Evolutionary conservation across 1,140 invertebrate genomes (phyloP), one percentile per base, ranked within the genome.

Genomic region (Aricia agestis): DNA sequence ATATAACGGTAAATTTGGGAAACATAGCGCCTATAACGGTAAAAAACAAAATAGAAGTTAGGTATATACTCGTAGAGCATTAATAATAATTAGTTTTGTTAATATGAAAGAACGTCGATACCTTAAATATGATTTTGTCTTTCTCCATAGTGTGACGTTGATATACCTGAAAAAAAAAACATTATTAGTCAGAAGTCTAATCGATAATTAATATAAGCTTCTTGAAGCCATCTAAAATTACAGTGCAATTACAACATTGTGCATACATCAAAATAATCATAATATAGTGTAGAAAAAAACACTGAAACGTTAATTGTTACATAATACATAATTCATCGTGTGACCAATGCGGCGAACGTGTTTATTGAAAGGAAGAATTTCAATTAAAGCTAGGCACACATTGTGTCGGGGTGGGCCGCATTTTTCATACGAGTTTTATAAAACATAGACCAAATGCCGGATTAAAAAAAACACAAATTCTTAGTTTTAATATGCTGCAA

Each of bases 41-140:
- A 25, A 6, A 36, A 36, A 9, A 32, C 32, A 3, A 32, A 32
- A 32, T 32, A 6, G 32, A 6, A 32, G 32, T 32, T 32, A 32
- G 32, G 32, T 32, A 32, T 32, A n/a, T n/a, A n/a, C n/a, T n/a
- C n/a, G n/a, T n/a, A n/a, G n/a, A n/a, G n/a, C n/a, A n/a, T n/a
- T n/a, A n/a, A n/a, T 32, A 32, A 3, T 32, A 32, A 32, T 3
- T 32, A 32, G 6, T 32, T 32, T 36, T 13, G 45, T 15, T 52
- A 52, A 52, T 17, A 25, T 25, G 3, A 59, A 58, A 58, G 18
- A 59, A 18, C 0, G 9, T 9, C 4, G 10, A 19, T 63, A 87
- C 86, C 83, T 84, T 87, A 69, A 89, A 89, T 31, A 89, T 84
- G 68, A 89, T 87, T 76, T 85, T 86, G 67, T 86, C 83, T 72